Conservation (phyloP, 2,113 vertebrate genomes). For the Glaucomys volans region DNA sequence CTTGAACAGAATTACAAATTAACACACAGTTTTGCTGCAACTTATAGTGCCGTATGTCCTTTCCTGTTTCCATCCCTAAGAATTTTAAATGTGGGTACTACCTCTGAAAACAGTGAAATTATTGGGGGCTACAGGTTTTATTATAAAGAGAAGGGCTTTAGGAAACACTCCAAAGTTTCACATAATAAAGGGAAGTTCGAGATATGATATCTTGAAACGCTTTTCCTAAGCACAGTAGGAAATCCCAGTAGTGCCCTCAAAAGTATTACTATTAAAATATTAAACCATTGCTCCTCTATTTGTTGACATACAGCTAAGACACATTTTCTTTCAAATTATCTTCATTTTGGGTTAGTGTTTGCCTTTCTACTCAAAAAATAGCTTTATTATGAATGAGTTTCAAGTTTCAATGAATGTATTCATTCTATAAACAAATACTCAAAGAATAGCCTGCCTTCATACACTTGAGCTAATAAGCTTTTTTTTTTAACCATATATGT, state of each 20-base stretch:
- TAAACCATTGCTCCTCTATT: background rate
- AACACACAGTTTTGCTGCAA: constrained; percentile 62
- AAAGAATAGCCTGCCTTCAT: background rate
- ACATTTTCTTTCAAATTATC: constrained; percentile 4
- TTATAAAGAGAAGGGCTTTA: background rate
- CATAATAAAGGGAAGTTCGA: background rate
- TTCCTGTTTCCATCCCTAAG: constrained; percentile 1
- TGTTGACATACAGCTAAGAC: background rate
- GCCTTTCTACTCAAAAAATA: background rate
- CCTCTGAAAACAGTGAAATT: background rate
- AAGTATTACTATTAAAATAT: background rate
- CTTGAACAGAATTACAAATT: constrained; percentile 63
- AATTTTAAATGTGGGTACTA: background rate
- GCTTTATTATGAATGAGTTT: background rate
- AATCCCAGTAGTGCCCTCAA: background rate
- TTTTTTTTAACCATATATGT: background rate
- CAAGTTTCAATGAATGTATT: background rate
- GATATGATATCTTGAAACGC: background rate
- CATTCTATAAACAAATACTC: background rate
- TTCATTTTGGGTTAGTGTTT: background rate
- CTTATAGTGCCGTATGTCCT: constrained; percentile 61
- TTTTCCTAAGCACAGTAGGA: background rate
- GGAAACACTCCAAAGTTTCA: background rate
- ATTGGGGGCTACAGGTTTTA: background rate
- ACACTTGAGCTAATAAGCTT: background rate